Percentiles rank a stretch among this genome's conserved stretches.
Conservation (phyloP, 2,888 invertebrate genomes). For the Oxystoma pomonae region DNA sequence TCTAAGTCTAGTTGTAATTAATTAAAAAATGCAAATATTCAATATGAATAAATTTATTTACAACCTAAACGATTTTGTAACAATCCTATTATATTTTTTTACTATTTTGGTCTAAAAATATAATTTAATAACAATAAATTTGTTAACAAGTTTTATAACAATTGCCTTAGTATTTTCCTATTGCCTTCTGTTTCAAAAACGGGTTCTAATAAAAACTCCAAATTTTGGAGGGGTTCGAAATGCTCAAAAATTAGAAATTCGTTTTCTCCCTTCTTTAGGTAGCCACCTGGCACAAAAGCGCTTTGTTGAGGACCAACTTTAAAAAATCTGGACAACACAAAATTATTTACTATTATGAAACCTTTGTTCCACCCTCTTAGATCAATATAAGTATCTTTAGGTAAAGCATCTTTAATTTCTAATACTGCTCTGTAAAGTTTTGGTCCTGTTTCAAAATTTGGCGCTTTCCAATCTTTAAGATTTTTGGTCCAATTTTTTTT, state of each 20-base stretch:
- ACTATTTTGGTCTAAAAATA: too few relatives aligned
- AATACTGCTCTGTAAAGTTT: constrained; percentile 54
- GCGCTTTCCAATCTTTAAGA: constrained; percentile 54
- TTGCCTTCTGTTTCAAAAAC: constrained; percentile 22
- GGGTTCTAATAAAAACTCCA: constrained; percentile 19
- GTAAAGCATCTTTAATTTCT: constrained; percentile 46
- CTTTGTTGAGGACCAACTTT: constrained; percentile 76
- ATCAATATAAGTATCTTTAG: constrained; percentile 74
- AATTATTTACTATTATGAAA: constrained; percentile 76
- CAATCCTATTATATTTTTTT: too few relatives aligned
- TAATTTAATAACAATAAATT: not conserved
- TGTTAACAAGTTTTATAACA: constrained; percentile 2
- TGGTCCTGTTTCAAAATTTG: constrained; percentile 67
- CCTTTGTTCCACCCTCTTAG: constrained; percentile 85
- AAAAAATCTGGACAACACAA: constrained; percentile 81
- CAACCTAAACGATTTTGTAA: too few relatives aligned
- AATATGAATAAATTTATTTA: too few relatives aligned
- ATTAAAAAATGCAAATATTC: too few relatives aligned
- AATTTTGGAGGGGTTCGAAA: constrained; percentile 30
- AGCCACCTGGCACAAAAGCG: constrained; percentile 75
- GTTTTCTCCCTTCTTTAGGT: constrained; percentile 55
- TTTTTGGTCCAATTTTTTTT: constrained; percentile 45
- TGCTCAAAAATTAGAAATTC: constrained; percentile 45
- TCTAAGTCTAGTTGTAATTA: too few relatives aligned
- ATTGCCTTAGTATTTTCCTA: constrained; percentile 20